phyloP scores from a whole-genome alignment of 2,113 vertebrate genomes.

The Cheirogaleus medius region DNA sequence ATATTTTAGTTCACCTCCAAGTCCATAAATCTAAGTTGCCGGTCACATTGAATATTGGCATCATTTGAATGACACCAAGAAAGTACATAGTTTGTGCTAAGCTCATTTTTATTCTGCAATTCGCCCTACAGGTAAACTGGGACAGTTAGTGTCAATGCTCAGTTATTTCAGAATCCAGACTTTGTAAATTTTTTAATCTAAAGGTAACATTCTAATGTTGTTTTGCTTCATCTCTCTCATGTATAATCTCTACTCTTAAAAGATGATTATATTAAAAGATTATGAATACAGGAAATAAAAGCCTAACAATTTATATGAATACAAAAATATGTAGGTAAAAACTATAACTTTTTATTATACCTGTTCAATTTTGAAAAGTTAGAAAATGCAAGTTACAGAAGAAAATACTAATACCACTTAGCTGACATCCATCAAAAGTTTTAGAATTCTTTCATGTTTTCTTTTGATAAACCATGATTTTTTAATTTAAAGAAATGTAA shows the following conservation, averaged over 20 bases:
- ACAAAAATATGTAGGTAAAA: neutral
- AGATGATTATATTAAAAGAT: neutral
- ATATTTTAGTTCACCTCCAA: neutral
- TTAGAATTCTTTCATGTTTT: neutral
- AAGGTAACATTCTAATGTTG: neutral
- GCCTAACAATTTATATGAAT: neutral
- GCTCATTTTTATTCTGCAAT: neutral
- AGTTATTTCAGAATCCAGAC: neutral
- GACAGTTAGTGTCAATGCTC: neutral
- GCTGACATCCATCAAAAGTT: neutral
- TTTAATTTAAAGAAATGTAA: neutral
- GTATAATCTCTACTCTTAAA: neutral
- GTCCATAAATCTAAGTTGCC: neutral
- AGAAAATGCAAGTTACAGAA: neutral
- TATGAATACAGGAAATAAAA: neutral
- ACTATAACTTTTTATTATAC: neutral
- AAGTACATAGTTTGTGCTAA: neutral
- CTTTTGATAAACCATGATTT: neutral
- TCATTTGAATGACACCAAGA: neutral
- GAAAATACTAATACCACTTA: neutral
- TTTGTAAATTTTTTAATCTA: conserved; percentile 25
- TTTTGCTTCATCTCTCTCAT: conserved; percentile 16
- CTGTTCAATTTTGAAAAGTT: conserved; percentile 30
- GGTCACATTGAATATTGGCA: neutral
- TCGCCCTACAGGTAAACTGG: neutral